A percentile compares a stretch with the other conserved stretches of the same genome.
These are phyloP conservation scores for Panurus biarmicus DNA, from an alignment of 2,113 vertebrate species.

Conservation along the genomic window DNA sequence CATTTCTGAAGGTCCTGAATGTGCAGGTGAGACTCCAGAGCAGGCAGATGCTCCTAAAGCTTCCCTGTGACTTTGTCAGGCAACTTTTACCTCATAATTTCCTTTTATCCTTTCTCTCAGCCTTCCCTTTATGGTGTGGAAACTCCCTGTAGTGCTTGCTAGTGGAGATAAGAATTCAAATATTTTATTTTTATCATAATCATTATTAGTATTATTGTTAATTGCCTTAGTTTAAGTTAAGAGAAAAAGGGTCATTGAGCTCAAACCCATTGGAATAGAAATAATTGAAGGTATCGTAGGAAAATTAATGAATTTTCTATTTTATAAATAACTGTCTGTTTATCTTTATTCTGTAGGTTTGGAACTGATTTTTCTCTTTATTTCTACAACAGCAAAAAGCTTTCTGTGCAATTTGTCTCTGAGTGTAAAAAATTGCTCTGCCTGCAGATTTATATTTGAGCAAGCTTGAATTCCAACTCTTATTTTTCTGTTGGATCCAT, in stretches of 20 bases:
- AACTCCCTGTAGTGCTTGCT: neutral
- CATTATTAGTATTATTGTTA: neutral
- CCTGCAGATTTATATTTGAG: neutral
- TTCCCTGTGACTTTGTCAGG: neutral
- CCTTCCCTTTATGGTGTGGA: neutral
- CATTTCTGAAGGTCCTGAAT: neutral
- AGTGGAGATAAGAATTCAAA: neutral
- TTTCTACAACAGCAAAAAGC: neutral
- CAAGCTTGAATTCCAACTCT: neutral
- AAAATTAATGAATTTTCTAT: neutral
- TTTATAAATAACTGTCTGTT: neutral
- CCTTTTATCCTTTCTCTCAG: neutral
- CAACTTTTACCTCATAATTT: neutral
- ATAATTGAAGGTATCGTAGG: neutral
- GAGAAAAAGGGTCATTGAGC: neutral
- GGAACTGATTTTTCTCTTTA: neutral
- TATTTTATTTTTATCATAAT: neutral
- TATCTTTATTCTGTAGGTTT: neutral
- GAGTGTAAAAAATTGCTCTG: neutral
- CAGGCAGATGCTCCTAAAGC: neutral
- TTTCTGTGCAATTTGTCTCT: neutral
- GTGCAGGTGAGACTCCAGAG: neutral
- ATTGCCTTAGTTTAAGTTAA: neutral
- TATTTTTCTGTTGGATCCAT: neutral
- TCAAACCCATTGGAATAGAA: neutral